Conservation (phyloP, 2,888 invertebrate species). For the Spisula solida region DNA sequence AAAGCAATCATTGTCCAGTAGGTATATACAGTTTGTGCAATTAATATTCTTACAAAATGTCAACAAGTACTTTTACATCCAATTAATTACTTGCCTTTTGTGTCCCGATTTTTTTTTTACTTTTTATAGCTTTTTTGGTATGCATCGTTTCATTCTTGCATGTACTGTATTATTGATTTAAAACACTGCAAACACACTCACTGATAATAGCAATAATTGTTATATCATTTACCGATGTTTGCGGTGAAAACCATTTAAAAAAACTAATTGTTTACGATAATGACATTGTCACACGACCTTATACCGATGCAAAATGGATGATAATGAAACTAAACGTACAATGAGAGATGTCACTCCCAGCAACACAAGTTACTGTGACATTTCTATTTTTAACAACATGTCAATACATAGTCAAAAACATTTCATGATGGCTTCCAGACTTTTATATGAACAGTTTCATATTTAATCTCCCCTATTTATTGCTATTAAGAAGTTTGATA, state of each 20-base stretch:
- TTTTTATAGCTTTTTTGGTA: constrained; percentile 7
- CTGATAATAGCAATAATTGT: not conserved
- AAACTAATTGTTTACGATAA: not conserved
- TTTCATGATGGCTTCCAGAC: too few relatives aligned
- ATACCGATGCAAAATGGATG: not conserved
- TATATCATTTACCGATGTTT: not conserved
- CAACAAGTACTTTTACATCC: constrained; percentile 27
- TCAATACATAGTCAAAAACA: too few relatives aligned
- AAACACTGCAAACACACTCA: not conserved
- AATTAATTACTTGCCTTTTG: constrained; percentile 13
- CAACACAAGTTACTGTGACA: too few relatives aligned
- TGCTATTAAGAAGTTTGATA: too few relatives aligned
- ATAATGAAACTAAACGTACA: not conserved
- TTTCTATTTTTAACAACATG: too few relatives aligned
- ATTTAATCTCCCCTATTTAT: too few relatives aligned
- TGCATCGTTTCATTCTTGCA: not conserved
- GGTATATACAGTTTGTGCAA: constrained; percentile 1
- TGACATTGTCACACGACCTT: not conserved
- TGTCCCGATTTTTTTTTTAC: not conserved
- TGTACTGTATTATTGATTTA: not conserved
- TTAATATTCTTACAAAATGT: constrained; percentile 37
- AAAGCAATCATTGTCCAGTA: constrained; percentile 30
- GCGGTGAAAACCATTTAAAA: too few relatives aligned
- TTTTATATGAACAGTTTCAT: too few relatives aligned
- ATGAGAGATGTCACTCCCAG: too few relatives aligned